Conservation (phyloP, 2,113 vertebrate species). For the Ellobius talpinus region DNA sequence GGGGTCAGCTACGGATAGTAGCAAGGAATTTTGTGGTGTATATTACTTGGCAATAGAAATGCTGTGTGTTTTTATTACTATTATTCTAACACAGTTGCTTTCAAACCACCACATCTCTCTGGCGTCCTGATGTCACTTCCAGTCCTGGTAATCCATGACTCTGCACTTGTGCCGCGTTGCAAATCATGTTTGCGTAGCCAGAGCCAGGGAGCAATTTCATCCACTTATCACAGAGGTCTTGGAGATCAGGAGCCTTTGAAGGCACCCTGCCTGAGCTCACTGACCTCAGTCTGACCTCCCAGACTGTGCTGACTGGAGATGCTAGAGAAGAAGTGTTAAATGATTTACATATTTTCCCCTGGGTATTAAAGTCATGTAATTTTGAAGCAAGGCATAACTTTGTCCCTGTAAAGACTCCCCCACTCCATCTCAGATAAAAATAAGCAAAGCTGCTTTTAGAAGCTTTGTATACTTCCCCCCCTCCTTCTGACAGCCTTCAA, state of each 20-base stretch:
- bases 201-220: background rate
- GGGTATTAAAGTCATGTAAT: constrained; percentile 82
- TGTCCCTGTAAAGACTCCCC: constrained; percentile 84
- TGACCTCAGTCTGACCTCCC: background rate
- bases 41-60: background rate
- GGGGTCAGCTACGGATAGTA: accelerated
- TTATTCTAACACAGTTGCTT: background rate
- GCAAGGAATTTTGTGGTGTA: background rate
- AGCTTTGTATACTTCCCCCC: constrained; percentile 87
- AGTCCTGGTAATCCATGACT: background rate
- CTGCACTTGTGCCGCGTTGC: background rate
- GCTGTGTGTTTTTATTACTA: background rate
- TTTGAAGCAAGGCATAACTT: constrained; percentile 82
- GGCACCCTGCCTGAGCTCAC: background rate
- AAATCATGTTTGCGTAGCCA: background rate
- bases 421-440: constrained; percentile 88
- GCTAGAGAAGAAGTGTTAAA: background rate
- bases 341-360: constrained; percentile 58
- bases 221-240: background rate
- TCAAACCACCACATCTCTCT: background rate
- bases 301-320: background rate
- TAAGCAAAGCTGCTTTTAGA: constrained; percentile 87
- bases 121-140: accelerated
- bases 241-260: background rate
- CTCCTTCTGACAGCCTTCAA: constrained; percentile 89